phyloP scores from a whole-genome alignment of 2,888 invertebrate species.

The Apamea epomidion region DNA sequence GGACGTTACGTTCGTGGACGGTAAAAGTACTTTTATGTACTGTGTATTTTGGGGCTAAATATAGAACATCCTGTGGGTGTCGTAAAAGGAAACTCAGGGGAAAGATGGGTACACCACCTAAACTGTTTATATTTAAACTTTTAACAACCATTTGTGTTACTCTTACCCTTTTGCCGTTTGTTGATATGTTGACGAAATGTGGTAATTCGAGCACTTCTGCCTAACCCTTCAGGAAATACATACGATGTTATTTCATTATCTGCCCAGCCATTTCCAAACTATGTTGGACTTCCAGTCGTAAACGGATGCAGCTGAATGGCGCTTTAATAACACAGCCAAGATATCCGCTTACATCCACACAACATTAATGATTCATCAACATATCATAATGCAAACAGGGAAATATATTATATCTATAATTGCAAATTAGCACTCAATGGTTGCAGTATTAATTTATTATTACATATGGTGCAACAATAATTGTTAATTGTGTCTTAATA shows the following conservation, averaged over 20 bases:
- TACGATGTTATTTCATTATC: background rate
- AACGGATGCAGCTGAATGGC: too few relatives aligned
- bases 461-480: constrained; percentile 49
- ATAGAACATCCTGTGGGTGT: constrained; percentile 21
- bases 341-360: constrained; percentile 35
- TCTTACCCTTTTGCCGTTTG: background rate
- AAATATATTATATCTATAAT: constrained; percentile 37
- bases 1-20: background rate
- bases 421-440: constrained; percentile 33
- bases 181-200: background rate
- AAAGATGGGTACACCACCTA: background rate
- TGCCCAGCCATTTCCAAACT: background rate
- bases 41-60: constrained; percentile 10
- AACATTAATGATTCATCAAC: constrained; percentile 23
- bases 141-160: background rate
- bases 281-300: background rate
- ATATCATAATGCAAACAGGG: constrained; percentile 40
- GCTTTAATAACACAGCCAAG: background rate
- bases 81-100: constrained; percentile 16
- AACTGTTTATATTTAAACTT: background rate
- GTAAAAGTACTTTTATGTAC: constrained; percentile 19
- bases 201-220: background rate
- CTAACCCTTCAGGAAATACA: background rate
- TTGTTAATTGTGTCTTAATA: constrained; percentile 34
- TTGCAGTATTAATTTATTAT: constrained; percentile 27